phyloP scores from a whole-genome alignment of 2,113 vertebrate genomes.

The Ophiodon elongatus region DNA sequence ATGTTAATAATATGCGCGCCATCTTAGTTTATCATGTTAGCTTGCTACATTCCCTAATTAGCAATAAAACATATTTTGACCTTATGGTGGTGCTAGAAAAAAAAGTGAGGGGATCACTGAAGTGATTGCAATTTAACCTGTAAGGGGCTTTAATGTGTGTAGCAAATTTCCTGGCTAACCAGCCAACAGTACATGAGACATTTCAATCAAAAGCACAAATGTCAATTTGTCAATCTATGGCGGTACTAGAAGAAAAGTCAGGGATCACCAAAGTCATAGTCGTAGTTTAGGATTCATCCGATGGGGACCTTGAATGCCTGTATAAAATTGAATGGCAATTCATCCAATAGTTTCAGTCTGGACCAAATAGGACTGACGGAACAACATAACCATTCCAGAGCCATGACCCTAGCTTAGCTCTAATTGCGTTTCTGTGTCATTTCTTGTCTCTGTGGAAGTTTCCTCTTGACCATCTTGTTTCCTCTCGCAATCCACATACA shows the following conservation, averaged over 20 bases:
- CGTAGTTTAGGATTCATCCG: no score
- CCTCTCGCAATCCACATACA: not conserved
- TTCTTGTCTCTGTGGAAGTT: not conserved
- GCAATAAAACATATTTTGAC: no score
- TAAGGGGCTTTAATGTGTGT: no score
- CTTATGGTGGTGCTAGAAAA: no score
- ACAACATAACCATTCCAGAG: not conserved
- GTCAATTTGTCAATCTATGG: not conserved
- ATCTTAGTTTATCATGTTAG: no score
- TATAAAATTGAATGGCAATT: no score
- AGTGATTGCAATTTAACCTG: no score
- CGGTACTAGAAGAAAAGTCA: no score
- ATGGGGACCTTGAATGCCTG: no score
- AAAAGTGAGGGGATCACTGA: no score
- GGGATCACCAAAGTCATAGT: not conserved
- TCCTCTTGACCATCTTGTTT: not conserved
- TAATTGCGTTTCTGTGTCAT: not conserved
- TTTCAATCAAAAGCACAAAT: not conserved
- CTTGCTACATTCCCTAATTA: no score
- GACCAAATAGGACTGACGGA: not conserved
- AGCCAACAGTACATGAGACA: not conserved
- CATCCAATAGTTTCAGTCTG: not conserved
- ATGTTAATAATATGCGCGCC: no score
- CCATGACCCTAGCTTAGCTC: not conserved
- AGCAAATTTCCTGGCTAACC: not conserved